These are phyloP conservation scores for Tetramorium simillimum DNA, from an alignment of 1,140 invertebrate species.

Conservation along the genomic window DNA sequence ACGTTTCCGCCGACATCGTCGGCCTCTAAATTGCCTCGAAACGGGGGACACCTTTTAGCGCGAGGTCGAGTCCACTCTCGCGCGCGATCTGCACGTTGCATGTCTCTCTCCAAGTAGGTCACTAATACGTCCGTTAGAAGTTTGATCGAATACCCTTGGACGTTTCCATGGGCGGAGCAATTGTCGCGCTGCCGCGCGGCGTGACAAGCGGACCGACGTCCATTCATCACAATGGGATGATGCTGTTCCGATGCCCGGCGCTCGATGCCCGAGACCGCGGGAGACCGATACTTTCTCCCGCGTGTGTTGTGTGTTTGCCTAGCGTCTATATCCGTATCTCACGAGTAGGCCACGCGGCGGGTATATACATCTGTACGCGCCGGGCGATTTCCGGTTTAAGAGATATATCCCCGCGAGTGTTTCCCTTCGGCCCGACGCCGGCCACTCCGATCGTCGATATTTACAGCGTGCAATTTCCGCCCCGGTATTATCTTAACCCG, in stretches of 20 bases:
- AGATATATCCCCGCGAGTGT: constrained; percentile 38
- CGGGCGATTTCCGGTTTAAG: constrained; percentile 65
- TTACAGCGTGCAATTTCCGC: constrained; percentile 39
- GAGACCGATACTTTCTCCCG: constrained; percentile 65
- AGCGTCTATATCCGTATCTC: constrained; percentile 48
- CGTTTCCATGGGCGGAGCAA: constrained; percentile 27
- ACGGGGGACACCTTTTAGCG: not conserved
- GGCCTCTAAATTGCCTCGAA: not conserved
- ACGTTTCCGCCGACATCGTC: constrained; percentile 55
- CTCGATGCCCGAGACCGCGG: not conserved
- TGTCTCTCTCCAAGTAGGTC: not conserved
- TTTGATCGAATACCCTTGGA: constrained; percentile 33
- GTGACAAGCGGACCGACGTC: not conserved
- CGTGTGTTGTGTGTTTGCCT: not conserved
- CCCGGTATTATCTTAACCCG: constrained; percentile 9
- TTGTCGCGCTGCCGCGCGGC: not conserved
- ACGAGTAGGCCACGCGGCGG: not conserved
- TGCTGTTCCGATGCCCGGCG: not conserved
- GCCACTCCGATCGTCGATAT: constrained; percentile 23
- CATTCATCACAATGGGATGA: constrained; percentile 21
- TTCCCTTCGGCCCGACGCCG: constrained; percentile 22
- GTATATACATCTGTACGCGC: constrained; percentile 43
- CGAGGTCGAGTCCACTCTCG: not conserved
- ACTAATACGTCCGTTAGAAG: constrained; percentile 12
- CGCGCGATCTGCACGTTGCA: not conserved